Conservation (phyloP, 2,113 vertebrate species). For the Mixornis gularis region DNA sequence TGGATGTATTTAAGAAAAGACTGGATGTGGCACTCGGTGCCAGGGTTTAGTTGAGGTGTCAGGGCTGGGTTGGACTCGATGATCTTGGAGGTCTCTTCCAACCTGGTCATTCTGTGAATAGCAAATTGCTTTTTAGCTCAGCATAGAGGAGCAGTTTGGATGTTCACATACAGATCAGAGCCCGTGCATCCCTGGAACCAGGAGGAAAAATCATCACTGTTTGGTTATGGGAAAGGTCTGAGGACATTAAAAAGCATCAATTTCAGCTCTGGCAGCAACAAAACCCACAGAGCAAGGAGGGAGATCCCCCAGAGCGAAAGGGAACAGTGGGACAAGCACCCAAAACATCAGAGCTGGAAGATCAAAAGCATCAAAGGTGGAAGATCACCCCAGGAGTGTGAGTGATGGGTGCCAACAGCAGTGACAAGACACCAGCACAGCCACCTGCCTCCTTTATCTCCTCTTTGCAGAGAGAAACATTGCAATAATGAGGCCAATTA, state of each 20-base stretch:
- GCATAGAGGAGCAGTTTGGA: background rate
- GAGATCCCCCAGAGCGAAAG: background rate
- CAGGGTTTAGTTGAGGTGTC: no score
- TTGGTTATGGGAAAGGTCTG: background rate
- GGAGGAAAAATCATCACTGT: background rate
- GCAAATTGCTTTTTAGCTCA: background rate
- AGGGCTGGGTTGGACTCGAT: no score
- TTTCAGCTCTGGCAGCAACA: background rate
- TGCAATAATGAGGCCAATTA: background rate
- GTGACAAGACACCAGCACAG: background rate
- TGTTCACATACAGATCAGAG: background rate
- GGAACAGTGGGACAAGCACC: background rate
- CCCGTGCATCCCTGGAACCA: rapidly evolving
- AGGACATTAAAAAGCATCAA: background rate
- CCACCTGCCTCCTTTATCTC: background rate
- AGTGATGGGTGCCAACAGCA: rapidly evolving
- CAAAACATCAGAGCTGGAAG: background rate
- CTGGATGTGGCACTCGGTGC: no score
- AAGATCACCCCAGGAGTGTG: background rate
- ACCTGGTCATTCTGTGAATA: no score
- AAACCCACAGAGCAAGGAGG: background rate
- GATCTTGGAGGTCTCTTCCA: no score
- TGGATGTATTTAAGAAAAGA: no score
- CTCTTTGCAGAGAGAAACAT: background rate
- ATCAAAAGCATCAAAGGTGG: background rate